Percentiles rank a stretch among this genome's conserved stretches.
Evolutionary conservation across 1,140 invertebrate species (phyloP).

Genomic region (Magallana angulata): DNA sequence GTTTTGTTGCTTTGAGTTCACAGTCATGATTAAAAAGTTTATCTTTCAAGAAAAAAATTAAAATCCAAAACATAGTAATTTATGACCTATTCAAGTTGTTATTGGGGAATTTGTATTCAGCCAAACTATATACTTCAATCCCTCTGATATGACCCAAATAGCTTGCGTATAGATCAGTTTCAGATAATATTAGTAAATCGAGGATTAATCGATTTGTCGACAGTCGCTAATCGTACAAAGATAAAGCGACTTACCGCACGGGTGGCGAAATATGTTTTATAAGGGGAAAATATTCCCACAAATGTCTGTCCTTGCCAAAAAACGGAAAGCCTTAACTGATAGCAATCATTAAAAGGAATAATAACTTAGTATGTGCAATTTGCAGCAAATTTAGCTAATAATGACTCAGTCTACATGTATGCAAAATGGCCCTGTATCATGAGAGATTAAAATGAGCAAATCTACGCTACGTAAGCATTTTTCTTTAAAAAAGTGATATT

Average conservation of each 20-base stretch:
- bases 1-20: neutral
- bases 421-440: too few species aligned
- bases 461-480: too few species aligned
- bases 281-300: too few species aligned
- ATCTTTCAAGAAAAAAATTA: neutral
- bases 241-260: neutral
- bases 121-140: neutral
- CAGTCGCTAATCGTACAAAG: neutral
- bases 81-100: neutral
- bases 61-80: neutral
- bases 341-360: too few species aligned
- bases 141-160: neutral
- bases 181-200: neutral
- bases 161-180: neutral
- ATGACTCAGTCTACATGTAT: too few species aligned
- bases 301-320: too few species aligned
- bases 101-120: neutral
- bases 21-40: neutral
- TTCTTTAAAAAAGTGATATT: too few species aligned
- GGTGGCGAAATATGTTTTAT: too few species aligned
- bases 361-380: too few species aligned
- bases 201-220: constrained; percentile 10
- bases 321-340: too few species aligned
- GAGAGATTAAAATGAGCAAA: too few species aligned
- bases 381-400: too few species aligned